These are phyloP conservation scores for Platyscapa corneri DNA, from an alignment of 1,140 invertebrate species.

Conservation along the genomic window DNA sequence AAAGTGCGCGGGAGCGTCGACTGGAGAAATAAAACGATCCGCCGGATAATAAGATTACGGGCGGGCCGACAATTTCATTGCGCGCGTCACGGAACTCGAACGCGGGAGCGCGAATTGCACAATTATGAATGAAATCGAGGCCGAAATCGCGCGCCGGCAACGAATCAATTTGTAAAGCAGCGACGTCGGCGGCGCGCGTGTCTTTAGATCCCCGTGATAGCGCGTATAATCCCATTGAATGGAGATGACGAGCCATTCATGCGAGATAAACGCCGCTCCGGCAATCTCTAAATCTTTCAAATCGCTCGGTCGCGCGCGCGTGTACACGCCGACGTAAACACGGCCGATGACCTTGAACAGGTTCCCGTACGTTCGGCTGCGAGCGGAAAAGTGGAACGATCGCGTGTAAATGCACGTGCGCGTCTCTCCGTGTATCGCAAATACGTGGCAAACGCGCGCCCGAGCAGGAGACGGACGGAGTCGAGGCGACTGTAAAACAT, in stretches of 20 bases:
- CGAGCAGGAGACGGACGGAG: not conserved
- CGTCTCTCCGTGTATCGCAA: too few species aligned
- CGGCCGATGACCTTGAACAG: slow-evolving; percentile 11
- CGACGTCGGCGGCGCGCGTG: not conserved
- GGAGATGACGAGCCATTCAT: slow-evolving; percentile 35
- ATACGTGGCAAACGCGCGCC: too few species aligned
- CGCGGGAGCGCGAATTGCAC: too few species aligned
- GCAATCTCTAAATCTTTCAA: slow-evolving; percentile 36
- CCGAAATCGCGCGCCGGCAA: not conserved
- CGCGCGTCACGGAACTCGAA: too few species aligned
- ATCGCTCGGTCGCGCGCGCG: not conserved
- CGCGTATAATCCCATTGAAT: not conserved
- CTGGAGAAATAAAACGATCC: too few species aligned
- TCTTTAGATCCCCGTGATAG: not conserved
- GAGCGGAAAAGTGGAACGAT: slow-evolving; percentile 32
- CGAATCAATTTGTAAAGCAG: too few species aligned
- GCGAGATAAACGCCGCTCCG: slow-evolving; percentile 21
- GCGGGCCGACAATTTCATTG: too few species aligned
- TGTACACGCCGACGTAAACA: not conserved
- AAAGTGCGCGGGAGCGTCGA: too few species aligned
- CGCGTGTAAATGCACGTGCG: slow-evolving; percentile 27
- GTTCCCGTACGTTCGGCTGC: not conserved
- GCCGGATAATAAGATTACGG: too few species aligned
- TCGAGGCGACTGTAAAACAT: not conserved
- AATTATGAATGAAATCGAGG: not conserved